These are phyloP conservation scores for Vipera latastei DNA, from an alignment of 2,797 vertebrate species.

Conservation along the genomic window DNA sequence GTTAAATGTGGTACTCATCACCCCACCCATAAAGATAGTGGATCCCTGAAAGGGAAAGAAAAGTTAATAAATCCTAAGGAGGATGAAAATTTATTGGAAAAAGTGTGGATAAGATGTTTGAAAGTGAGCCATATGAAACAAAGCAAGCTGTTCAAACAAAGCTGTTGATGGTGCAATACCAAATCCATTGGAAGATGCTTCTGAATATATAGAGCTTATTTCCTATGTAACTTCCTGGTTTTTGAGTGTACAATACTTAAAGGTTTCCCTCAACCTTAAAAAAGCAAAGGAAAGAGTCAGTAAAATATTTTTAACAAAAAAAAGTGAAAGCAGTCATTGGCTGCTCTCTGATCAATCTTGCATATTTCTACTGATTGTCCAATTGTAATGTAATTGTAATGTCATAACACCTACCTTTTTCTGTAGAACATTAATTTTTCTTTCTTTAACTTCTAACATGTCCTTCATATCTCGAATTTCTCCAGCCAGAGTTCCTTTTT, in stretches of 20 bases:
- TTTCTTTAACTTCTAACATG: conserved; percentile 98
- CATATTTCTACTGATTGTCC: background rate
- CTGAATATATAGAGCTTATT: background rate
- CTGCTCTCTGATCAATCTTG: background rate
- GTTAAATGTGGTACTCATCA: background rate
- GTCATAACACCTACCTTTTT: conserved; percentile 85
- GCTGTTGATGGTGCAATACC: background rate
- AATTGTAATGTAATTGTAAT: no score
- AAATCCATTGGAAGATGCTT: background rate
- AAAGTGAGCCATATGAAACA: background rate
- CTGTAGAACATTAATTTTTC: conserved; percentile 98
- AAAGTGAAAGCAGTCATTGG: background rate
- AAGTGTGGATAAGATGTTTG: background rate
- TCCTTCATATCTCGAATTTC: conserved; percentile 99
- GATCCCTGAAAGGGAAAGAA: background rate
- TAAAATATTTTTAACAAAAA: background rate
- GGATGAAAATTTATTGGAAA: background rate
- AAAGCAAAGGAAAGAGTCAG: background rate
- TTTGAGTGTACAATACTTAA: background rate
- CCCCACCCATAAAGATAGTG: background rate
- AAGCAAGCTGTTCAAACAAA: background rate
- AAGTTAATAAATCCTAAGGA: background rate
- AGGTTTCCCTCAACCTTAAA: background rate
- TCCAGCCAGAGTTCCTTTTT: conserved; percentile 94
- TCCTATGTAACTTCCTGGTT: background rate